phyloP scores from a whole-genome alignment of 1,140 invertebrate genomes.

The Rhizoglyphus robini region DNA sequence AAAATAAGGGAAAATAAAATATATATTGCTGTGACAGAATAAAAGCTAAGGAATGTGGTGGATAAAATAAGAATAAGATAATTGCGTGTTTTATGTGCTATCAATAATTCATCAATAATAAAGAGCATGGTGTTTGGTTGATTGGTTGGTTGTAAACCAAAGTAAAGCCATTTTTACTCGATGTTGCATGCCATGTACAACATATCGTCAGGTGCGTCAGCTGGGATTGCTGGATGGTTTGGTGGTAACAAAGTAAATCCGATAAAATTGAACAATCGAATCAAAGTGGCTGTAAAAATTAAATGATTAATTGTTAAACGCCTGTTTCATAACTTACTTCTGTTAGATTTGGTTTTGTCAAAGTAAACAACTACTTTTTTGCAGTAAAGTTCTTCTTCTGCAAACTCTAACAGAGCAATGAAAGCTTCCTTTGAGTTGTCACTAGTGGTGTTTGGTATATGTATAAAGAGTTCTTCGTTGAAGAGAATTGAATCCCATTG shows the following conservation, averaged over 20 bases:
- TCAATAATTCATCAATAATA: too few species aligned
- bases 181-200: conserved; percentile 66
- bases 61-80: too few species aligned
- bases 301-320: neutral
- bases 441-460: conserved; percentile 64
- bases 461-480: conserved; percentile 64
- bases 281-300: conserved; percentile 48
- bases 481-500: conserved; percentile 67
- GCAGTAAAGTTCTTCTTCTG: conserved; percentile 78
- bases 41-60: too few species aligned
- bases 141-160: too few species aligned
- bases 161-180: too few species aligned
- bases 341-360: conserved; percentile 64
- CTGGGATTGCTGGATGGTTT: conserved; percentile 54
- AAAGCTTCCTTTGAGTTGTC: conserved; percentile 85
- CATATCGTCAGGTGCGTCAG: conserved; percentile 40
- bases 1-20: too few species aligned
- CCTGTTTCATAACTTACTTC: conserved; percentile 40
- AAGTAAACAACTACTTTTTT: conserved; percentile 64
- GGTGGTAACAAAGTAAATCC: conserved; percentile 74
- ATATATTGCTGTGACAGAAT: too few species aligned
- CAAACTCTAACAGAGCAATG: conserved; percentile 80
- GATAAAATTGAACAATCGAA: conserved; percentile 91
- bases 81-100: too few species aligned
- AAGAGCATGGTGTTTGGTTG: too few species aligned